A percentile compares a stretch with the other conserved stretches of the same genome.
Conservation (phyloP, 2,888 invertebrate species). For the Caenorhabditis sp. region DNA sequence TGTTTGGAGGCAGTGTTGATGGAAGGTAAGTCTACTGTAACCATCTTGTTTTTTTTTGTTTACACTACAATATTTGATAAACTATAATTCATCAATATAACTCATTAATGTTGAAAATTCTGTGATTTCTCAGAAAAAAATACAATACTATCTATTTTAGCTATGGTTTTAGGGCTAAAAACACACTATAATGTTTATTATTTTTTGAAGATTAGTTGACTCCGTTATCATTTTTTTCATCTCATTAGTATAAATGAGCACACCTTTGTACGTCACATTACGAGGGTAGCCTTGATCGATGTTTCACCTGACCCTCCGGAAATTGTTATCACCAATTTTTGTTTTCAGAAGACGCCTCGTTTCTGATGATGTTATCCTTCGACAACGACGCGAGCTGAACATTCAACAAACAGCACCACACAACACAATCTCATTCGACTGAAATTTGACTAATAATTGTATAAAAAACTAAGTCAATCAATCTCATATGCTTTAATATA, state of each 20-base stretch:
- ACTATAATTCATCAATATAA: too few species aligned
- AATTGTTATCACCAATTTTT: not conserved
- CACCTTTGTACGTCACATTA: constrained; percentile 16
- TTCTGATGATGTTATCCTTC: constrained; percentile 36
- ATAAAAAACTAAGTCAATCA: constrained; percentile 7
- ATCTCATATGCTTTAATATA: not conserved
- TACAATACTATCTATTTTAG: too few species aligned
- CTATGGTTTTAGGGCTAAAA: too few species aligned
- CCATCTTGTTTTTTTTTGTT: not conserved
- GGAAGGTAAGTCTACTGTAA: constrained; percentile 22
- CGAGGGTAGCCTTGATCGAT: not conserved
- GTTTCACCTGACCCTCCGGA: not conserved
- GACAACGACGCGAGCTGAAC: constrained; percentile 29
- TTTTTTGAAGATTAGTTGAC: too few species aligned
- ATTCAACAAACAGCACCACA: constrained; percentile 9
- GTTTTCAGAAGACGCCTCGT: constrained; percentile 28
- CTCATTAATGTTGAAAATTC: too few species aligned
- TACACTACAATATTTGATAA: too few species aligned
- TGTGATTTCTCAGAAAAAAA: too few species aligned
- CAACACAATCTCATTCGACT: not conserved
- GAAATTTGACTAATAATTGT: constrained; percentile 9
- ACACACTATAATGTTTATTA: too few species aligned
- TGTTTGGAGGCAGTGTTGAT: constrained; percentile 21
- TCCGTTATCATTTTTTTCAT: too few species aligned
- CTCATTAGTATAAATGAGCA: too few species aligned